A percentile compares a stretch with the other conserved stretches of the same genome.
Evolutionary conservation across 2,797 vertebrate genomes (phyloP).

Genomic region (Bovichtus diacanthus): DNA sequence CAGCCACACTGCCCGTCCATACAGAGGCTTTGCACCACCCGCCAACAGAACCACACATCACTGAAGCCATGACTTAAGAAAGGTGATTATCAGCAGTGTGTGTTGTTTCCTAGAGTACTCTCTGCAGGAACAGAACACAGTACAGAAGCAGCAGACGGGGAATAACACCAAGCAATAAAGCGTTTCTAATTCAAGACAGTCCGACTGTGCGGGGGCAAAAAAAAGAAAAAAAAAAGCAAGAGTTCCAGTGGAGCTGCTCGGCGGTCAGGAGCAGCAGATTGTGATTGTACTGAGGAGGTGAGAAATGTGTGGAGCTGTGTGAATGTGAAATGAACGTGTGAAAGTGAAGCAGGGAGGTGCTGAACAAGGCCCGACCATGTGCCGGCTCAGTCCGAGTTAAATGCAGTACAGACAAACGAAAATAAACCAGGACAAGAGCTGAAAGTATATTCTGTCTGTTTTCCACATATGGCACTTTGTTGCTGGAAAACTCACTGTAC

Average conservation of each 20-base stretch:
- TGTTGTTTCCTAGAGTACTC: background rate
- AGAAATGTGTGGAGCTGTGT: slow-evolving; percentile 41
- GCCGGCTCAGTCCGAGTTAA: background rate
- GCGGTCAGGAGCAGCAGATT: slow-evolving; percentile 26
- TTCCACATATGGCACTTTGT: background rate
- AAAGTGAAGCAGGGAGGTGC: slow-evolving; percentile 24
- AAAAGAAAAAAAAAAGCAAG: too few species aligned
- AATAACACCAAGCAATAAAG: slow-evolving; percentile 7
- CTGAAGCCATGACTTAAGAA: background rate
- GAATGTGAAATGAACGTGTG: slow-evolving; percentile 47
- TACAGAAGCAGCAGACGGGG: slow-evolving; percentile 1
- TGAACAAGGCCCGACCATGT: background rate
- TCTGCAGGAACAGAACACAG: slow-evolving; percentile 3
- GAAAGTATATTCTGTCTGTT: background rate
- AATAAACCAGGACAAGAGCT: background rate
- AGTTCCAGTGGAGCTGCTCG: slow-evolving; percentile 2
- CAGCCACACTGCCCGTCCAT: background rate
- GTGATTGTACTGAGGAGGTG: slow-evolving; percentile 32
- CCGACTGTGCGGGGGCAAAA: accelerated
- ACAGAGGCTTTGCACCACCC: background rate
- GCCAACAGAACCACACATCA: background rate
- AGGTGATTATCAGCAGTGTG: accelerated
- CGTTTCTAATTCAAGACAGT: slow-evolving; percentile 33
- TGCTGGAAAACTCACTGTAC: background rate
- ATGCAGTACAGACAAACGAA: background rate